Evolutionary conservation across 1,140 invertebrate species (phyloP), one percentile per base, ranked within the genome.

Genomic region (Bombus waltoni): DNA sequence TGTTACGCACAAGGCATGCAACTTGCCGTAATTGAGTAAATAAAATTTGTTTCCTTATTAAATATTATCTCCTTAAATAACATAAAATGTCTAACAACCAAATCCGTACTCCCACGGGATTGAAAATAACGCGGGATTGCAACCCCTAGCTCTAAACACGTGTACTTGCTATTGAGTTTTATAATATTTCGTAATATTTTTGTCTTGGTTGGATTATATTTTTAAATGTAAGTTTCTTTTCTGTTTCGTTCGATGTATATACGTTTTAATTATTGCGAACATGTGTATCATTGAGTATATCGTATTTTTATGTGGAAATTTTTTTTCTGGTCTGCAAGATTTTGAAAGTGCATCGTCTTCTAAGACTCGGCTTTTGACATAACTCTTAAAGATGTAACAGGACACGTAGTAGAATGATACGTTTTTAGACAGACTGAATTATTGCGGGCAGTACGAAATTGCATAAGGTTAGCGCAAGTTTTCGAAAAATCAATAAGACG

Each of bases 391-490:
- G 18, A 53, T 53, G 18, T 62, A 13, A 62, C 28, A 62, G 10
- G 11, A 1, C 28, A 62, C 28, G 28, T 62, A 62, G 28, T 62
- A 40, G 28, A 62, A 18, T 22, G 4, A 35, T 9, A 3, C 18
- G 35, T 38, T 6, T 3, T 13, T 32, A 11, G 28, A 35, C 35
- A 13, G 25, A 1, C 4, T 59, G 65, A 59, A 42, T 77, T 62
- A 72, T 71, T 35, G 13, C 66, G 15, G 2, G 40, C 25, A 5
- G 8, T 38, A 57, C 22, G 38, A 79, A 71, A 71, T 78, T 59
- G n/a, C 66, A 71, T 44, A 53, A 77, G 44, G 42, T n/a, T 22
- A 10, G 53, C 76, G 25, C 15, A n/a, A 79, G 77, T 78, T 84
- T 62, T 8, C 53, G 10, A 62, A 84, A 79, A 59, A 79, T 79